phyloP scores from a whole-genome alignment of 2,797 vertebrate species.

The Sebastes trivittatus region DNA sequence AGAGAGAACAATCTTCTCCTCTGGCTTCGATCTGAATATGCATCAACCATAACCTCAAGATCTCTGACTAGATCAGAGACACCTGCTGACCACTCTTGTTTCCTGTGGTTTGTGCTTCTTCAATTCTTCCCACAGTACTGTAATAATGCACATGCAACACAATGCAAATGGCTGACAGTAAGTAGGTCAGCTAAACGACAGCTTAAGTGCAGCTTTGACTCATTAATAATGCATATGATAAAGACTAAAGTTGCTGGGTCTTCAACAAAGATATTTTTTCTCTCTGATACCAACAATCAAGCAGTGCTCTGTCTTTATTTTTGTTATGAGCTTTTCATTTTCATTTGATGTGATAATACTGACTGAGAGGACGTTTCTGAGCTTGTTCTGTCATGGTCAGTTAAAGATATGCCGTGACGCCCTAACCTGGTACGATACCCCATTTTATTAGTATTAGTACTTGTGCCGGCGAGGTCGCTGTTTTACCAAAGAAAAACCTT shows the following conservation, averaged over 20 bases:
- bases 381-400: not conserved
- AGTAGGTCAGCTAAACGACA: constrained; percentile 74
- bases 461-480: no score
- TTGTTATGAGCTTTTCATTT: not conserved
- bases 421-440: not conserved
- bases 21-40: not conserved
- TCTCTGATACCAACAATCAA: constrained; percentile 26
- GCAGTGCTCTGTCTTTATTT: not conserved
- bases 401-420: not conserved
- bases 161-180: constrained; percentile 64
- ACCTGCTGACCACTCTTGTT: constrained; percentile 22
- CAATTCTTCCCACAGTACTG: not conserved
- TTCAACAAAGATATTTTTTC: constrained; percentile 53
- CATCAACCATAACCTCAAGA: not conserved
- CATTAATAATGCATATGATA: constrained; percentile 72
- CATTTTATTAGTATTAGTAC: no score
- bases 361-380: constrained; percentile 8
- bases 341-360: not conserved
- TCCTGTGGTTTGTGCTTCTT: constrained; percentile 3
- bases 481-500: no score
- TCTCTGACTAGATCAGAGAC: not conserved
- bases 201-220: constrained; percentile 67
- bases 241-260: constrained; percentile 55
- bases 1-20: not conserved
- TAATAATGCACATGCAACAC: constrained; percentile 42